A percentile compares a stretch with the other conserved stretches of the same genome.
Conservation (phyloP, 2,113 vertebrate genomes). For the Isichthys henryi region DNA sequence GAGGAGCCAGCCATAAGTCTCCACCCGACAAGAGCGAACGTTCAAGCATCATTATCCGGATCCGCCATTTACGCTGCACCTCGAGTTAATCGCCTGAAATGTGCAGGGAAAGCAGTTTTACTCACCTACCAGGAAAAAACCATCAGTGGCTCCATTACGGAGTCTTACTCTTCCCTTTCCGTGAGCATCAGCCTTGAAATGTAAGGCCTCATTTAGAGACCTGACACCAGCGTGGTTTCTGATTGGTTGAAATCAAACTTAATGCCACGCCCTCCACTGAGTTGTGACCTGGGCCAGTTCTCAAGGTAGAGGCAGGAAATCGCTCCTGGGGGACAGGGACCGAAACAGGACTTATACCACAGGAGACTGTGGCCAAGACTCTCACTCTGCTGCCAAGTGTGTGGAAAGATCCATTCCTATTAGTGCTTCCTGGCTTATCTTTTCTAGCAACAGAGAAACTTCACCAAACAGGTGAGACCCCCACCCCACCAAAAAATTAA, state of each 20-base stretch:
- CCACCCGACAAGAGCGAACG: slow-evolving; percentile 51
- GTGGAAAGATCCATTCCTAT: neutral
- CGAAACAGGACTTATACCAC: neutral
- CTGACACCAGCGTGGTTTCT: neutral
- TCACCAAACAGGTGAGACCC: neutral
- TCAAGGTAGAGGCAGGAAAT: neutral
- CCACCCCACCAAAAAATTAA: neutral
- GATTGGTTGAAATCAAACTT: neutral
- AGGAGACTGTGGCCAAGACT: neutral
- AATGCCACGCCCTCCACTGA: neutral
- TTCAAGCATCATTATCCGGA: slow-evolving; percentile 55
- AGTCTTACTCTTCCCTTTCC: no score
- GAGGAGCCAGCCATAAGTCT: slow-evolving; percentile 46
- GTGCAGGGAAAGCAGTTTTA: slow-evolving; percentile 9
- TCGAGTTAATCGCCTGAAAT: slow-evolving; percentile 15
- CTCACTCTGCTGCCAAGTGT: neutral
- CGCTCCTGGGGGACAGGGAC: neutral
- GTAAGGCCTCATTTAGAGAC: neutral
- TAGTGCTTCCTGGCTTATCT: neutral
- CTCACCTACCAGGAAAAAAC: slow-evolving; percentile 6
- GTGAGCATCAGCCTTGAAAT: neutral
- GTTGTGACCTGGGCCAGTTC: neutral
- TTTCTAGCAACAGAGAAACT: neutral
- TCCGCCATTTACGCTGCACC: slow-evolving; percentile 46
- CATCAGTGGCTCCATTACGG: neutral